Base-by-base conservation (phyloP, 2,797 vertebrate genomes). In the Takifugu rubripes region DNA sequence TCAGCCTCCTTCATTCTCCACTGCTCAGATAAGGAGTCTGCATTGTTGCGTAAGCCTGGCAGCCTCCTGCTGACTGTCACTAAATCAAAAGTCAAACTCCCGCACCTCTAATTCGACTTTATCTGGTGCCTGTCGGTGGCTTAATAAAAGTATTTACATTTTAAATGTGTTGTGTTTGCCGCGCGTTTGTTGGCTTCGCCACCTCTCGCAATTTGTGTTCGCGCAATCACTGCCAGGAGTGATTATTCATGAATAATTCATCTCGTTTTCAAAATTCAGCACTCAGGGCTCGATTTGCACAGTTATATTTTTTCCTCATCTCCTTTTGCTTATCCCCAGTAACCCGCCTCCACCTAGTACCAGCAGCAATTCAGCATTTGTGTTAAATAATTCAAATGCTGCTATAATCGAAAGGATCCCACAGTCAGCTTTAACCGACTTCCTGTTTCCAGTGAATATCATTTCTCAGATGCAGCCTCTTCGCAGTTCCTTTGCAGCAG, bases 201-300 rank as follows among this genome's bases (percentile, higher is more conserved):
- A 72, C 65, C 68, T 59, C 74, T 83, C 52, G 59, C 68, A 83
- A 78, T 81, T 78, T 82, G 74, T 68, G 68, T 75, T 74, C 65
- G 67, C 5, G 72, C 79, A 86, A 84, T 85, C 82, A 79, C 75
- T 72, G 81, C 75, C 79, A 84, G 73, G 74, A 81, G 77, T 85
- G 79, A 85, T 85, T 83, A 83, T 49, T 63, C 68, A 87, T 87
- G 84, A 88, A 89, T 88, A 79, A 87, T 85, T 70, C 74, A 87
- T 87, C 68, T 71, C 61, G 40, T 79, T 70, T 81, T 85, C 73
- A 17, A 75, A 81, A 86, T 81, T 84, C 80, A 73, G 58, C 74
- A 66, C 75, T 79, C 68, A 56, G 64, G 72, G 68, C 72, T 79
- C 84, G 82, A 85, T 87, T 85, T 86, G 67, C 74, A 75, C 74